Base-by-base conservation (phyloP, 2,888 invertebrate genomes). In the Therioaphis trifolii region DNA sequence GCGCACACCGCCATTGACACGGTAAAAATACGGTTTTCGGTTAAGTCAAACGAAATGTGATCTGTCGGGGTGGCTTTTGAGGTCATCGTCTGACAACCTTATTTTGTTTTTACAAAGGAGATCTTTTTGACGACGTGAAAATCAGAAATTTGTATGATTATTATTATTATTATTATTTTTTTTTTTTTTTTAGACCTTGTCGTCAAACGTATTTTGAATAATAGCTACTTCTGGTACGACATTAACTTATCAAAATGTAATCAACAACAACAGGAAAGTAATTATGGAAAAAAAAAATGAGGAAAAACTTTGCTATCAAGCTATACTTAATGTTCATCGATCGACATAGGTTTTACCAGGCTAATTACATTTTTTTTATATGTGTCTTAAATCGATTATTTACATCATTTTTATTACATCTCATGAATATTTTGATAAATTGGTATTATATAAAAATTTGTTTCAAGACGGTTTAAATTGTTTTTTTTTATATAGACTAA, bases 161-260 rank as follows among this genome's bases (percentile, higher is more conserved):
- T n/a, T n/a, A n/a, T n/a, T n/a, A n/a, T 7, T 46, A 5, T 7
- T 35, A 5, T 7, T 7, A 5, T 35, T 35, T 35, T 35, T 35
- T 35, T 35, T 35, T 35, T 35, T 35, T 18, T 21, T 69, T 15
- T 9, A 69, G 46, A 46, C 24, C 24, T 69, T 69, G 46, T 69
- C 46, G 18, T 14, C 24, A 46, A 69, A 43, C 24, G 9, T 69
- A 69, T 69, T 69, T 43, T 46, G 43, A 24, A 21, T 46, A 9
- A 15, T 40, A 43, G 15, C 21, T 24, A 46, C 24, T 43, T 69
- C 15, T 46, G 21, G 7, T 24, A 21, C 24, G 69, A 69, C 43
- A 69, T 46, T 43, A 69, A 69, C 69, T 69, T 69, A 69, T 69
- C n/a, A 46, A 43, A 69, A 69, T 69, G 43, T 24, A 69, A 69